Conservation (phyloP, 2,797 vertebrate species). For the Amniataba percoides region DNA sequence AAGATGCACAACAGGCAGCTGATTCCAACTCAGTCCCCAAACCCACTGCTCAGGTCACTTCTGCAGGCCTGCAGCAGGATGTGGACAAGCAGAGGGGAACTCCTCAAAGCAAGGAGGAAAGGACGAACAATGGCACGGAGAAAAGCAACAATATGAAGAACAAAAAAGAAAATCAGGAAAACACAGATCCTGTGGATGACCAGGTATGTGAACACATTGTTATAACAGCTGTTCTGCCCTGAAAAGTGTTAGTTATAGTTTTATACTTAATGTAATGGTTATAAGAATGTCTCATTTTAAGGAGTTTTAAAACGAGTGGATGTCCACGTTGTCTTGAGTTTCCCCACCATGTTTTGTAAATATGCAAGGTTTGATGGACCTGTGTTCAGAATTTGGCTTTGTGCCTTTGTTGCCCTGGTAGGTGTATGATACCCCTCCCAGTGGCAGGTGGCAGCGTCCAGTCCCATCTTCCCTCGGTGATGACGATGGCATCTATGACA, state of each 20-base stretch:
- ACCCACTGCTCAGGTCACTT: slow-evolving; percentile 28
- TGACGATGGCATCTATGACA: slow-evolving; percentile 86
- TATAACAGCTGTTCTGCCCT: background rate
- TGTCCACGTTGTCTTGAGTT: background rate
- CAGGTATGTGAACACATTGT: slow-evolving; percentile 74
- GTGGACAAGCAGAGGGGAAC: slow-evolving; percentile 55
- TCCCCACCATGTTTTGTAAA: background rate
- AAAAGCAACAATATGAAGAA: slow-evolving; percentile 58
- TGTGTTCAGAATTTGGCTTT: background rate
- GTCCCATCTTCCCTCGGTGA: slow-evolving; percentile 61
- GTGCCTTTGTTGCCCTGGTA: slow-evolving; percentile 54
- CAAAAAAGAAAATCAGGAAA: slow-evolving; percentile 69
- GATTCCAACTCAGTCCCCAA: slow-evolving; percentile 49
- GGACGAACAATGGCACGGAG: slow-evolving; percentile 59
- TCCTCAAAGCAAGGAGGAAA: slow-evolving; percentile 54
- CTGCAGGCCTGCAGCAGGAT: slow-evolving; percentile 48
- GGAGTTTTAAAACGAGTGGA: background rate
- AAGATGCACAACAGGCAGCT: slow-evolving; percentile 69
- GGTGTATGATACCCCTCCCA: slow-evolving; percentile 93
- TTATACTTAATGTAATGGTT: background rate
- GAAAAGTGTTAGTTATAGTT: background rate
- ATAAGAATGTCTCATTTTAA: background rate
- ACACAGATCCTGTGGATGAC: slow-evolving; percentile 66
- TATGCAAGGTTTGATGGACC: background rate
- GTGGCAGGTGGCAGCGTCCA: slow-evolving; percentile 83